Base-by-base conservation (phyloP, 2,888 invertebrate species). In the Diabrotica balteata region DNA sequence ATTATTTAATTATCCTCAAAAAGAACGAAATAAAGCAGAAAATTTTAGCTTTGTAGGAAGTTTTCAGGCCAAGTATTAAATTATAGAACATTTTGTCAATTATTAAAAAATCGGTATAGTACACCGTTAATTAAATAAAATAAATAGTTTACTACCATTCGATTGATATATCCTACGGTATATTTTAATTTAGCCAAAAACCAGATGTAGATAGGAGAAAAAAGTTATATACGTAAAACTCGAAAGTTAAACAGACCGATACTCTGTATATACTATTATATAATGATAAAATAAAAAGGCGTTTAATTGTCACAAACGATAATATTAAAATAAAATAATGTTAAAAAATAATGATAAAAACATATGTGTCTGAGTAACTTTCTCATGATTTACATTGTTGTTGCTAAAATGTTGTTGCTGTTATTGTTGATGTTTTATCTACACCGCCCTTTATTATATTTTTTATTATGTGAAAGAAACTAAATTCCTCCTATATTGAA, bases 321-420 rank as follows among this genome's bases (percentile, higher is more conserved):
- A 44, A 45, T 57, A 17, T 45, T 57, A 59, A 59, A 49, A 10
- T 49, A 59, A 49, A 11, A 51, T 44, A 60, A 52, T 61, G 52
- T 71, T 69, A 61, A 69, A 62, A 67, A 61, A 61, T 67, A 64
- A 67, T 52, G 50, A 67, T 53, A 45, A 59, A 47, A 67, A 71
- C 32, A 66, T 61, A 53, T 47, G 61, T 64, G 69, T 73, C 77
- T 76, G 74, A 76, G 75, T 77, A 76, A 78, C 76, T 76, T 75
- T 77, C 76, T 71, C 59, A 71, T 70, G 70, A 73, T 78, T 78
- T 76, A 80, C 78, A 81, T 82, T 81, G 83, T 83, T 83, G 82
- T 82, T 82, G 83, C 82, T 81, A 77, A 77, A 80, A 79, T 81
- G 82, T 83, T 83, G 82, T 82, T 83, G 83, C 81, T 83, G 82